phyloP scores from a whole-genome alignment of 2,797 vertebrate species.

The Agapornis canus region DNA sequence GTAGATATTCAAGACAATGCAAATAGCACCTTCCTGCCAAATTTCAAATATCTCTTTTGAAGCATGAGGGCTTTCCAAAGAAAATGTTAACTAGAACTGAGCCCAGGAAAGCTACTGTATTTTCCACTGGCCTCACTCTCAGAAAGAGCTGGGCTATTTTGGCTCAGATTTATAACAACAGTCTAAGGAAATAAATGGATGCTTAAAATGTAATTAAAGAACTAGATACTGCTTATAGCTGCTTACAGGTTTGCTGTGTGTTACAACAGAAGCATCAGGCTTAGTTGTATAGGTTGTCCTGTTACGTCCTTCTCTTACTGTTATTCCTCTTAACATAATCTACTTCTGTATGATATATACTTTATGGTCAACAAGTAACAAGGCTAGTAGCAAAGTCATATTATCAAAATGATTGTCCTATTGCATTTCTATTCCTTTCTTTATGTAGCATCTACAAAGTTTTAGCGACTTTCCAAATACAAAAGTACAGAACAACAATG shows the following conservation, averaged over 20 bases:
- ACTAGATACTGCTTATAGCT: too few relatives aligned
- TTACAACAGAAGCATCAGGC: background rate
- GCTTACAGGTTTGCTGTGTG: too few relatives aligned
- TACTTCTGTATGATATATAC: background rate
- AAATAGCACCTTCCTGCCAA: constrained; percentile 6
- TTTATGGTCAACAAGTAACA: background rate
- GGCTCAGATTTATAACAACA: background rate
- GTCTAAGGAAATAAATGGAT: background rate
- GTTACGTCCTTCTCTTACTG: background rate
- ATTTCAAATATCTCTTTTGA: constrained; percentile 23
- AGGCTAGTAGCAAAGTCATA: background rate
- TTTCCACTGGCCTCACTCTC: constrained; percentile 1
- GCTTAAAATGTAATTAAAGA: background rate
- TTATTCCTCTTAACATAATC: background rate
- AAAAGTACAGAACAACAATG: background rate
- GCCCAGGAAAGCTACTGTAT: constrained; percentile 29
- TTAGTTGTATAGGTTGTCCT: background rate
- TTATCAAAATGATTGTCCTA: background rate
- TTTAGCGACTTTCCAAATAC: background rate
- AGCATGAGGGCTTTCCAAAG: constrained; percentile 16
- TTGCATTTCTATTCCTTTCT: background rate
- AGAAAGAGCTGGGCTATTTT: background rate
- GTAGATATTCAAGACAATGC: background rate
- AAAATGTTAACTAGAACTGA: constrained; percentile 22
- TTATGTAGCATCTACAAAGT: background rate